Conservation (phyloP, 2,797 vertebrate species). For the Lagocephalus sceleratus region DNA sequence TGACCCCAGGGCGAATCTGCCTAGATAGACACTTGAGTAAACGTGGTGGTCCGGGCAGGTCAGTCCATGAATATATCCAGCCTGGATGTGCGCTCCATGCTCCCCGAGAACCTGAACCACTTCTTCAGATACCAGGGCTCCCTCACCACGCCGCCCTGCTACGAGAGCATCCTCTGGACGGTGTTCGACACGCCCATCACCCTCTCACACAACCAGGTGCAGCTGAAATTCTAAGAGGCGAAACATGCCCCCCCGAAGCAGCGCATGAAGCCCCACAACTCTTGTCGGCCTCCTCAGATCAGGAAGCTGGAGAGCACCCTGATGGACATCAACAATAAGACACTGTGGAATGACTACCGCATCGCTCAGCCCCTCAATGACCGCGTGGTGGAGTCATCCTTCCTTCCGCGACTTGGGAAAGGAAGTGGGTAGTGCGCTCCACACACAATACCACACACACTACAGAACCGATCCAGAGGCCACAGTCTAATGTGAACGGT, state of each 20-base stretch:
- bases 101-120: slow-evolving; percentile 78
- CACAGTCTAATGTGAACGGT: no score
- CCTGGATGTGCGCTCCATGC: slow-evolving; percentile 81
- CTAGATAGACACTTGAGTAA: background rate
- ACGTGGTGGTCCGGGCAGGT: slow-evolving; percentile 60
- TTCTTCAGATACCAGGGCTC: slow-evolving; percentile 90
- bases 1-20: no score
- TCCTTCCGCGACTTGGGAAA: slow-evolving; percentile 61
- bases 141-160: slow-evolving; percentile 90
- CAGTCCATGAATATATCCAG: slow-evolving; percentile 74
- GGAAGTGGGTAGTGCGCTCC: slow-evolving; percentile 65
- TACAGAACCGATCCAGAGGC: no score
- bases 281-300: slow-evolving; percentile 69
- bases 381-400: slow-evolving; percentile 84
- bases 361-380: slow-evolving; percentile 80
- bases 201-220: slow-evolving; percentile 86
- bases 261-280: background rate
- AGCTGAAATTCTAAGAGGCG: no score
- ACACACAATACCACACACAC: background rate
- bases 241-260: no score
- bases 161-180: slow-evolving; percentile 89
- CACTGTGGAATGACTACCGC: slow-evolving; percentile 84
- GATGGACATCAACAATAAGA: slow-evolving; percentile 81
- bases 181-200: slow-evolving; percentile 80
- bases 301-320: slow-evolving; percentile 83